Percentiles rank a stretch among this genome's conserved stretches.
phyloP scores from a whole-genome alignment of 2,888 invertebrate species.

The Synanthedon formicaeformis region DNA sequence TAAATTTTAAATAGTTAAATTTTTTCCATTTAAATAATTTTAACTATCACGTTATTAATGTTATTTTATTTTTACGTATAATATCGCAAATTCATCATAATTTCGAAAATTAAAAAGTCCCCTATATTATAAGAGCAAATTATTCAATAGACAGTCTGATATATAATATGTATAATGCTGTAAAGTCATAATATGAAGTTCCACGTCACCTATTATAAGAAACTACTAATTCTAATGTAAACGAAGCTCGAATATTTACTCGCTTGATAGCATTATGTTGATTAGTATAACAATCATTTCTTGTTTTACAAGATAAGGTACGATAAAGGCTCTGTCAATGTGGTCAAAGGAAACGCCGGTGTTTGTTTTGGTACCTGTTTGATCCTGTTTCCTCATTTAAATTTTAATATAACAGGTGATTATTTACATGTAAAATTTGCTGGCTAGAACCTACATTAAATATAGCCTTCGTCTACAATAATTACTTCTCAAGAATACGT shows the following conservation, averaged over 20 bases:
- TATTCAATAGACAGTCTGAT: no score
- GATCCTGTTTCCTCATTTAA: conserved; percentile 37
- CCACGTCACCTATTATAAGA: conserved; percentile 4
- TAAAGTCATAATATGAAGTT: background rate
- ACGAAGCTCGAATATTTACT: conserved; percentile 35
- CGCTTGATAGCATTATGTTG: conserved; percentile 22
- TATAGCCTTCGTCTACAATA: no score
- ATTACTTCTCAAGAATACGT: no score
- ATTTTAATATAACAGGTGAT: no score
- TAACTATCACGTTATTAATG: no score
- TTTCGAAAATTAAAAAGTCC: no score
- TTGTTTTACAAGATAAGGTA: conserved; percentile 35
- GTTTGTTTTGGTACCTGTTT: conserved; percentile 36
- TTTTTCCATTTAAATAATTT: no score
- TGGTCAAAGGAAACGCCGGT: conserved; percentile 53
- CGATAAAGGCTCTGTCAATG: conserved; percentile 39
- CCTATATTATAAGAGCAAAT: no score
- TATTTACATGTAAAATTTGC: no score
- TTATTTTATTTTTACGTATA: no score
- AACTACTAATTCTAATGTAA: conserved; percentile 36
- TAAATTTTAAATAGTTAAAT: background rate
- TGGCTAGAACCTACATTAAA: no score
- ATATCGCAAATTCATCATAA: no score
- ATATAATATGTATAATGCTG: background rate
- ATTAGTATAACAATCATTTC: conserved; percentile 36